Base-by-base conservation (phyloP, 2,113 vertebrate species). In the Peromyscus maniculatus region DNA sequence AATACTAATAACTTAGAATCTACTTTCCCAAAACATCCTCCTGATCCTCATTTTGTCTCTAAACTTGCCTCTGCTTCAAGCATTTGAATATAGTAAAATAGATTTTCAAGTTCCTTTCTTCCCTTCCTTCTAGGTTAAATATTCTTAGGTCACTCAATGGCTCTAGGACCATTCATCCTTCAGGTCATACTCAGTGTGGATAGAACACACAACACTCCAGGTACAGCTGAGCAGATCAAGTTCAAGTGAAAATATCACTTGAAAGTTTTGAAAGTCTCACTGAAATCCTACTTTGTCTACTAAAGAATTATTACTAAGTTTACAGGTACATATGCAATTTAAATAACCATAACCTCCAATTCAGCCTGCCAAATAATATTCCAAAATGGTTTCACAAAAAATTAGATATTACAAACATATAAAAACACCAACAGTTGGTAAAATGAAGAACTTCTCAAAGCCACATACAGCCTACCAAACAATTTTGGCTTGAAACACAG, bases 321-420 rank as follows among this genome's bases (percentile, higher is more conserved):
- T 75, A 79, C 1, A 86, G 64, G 24, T 15, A 93, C 19, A 87
- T 64, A 77, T 59, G 69, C 95, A 74, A 67, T 97, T 94, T 93
- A 95, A 87, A 91, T 84, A 94, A 86, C 36, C 33, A 24, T 71
- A 89, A 52, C 5, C 33, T 39, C 57, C 49, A 87, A 91, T 52
- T 91, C 31, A 93, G 26, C 24, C 72, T 94, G 91, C 82, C 92
- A 94, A 79, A 78, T 16, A n/a, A 39, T 93, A 67, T 87, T 87
- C 80, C 16, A 94, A 96, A 64, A 96, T 43, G 19, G 46, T 91
- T 16, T 62, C 57, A 71, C 7, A 93, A 93, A 74, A 94, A 89
- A 91, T 66, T 3, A 87, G n/a, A 6, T 52, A 87, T 74, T 88
- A 92, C 31, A 84, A 28, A 77, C 67, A 64, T 52, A 33, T 55